Percentiles rank a stretch among this genome's conserved stretches.
Evolutionary conservation across 2,888 invertebrate species (phyloP).

Genomic region (Julus scanicus): DNA sequence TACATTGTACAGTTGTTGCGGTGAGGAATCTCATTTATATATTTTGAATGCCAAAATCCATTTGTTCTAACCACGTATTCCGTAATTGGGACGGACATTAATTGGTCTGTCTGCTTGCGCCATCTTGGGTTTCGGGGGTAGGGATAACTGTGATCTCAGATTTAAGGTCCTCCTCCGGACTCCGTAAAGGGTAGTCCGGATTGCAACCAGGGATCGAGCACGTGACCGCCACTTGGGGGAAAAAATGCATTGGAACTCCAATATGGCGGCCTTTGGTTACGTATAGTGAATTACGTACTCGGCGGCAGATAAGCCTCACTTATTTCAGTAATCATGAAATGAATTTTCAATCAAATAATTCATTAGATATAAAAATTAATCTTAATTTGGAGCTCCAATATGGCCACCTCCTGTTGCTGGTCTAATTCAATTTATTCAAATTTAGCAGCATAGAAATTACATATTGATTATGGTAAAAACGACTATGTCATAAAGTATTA

Average conservation of each 20-base stretch:
- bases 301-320: background rate
- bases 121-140: slow-evolving; percentile 30
- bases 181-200: background rate
- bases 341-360: too few species aligned
- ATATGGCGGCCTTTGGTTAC: background rate
- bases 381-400: slow-evolving; percentile 10
- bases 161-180: slow-evolving; percentile 36
- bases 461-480: too few species aligned
- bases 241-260: background rate
- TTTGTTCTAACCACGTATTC: slow-evolving; percentile 21
- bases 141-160: slow-evolving; percentile 42
- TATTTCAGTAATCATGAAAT: too few species aligned
- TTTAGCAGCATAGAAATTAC: too few species aligned
- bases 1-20: slow-evolving; percentile 42
- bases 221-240: background rate
- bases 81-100: slow-evolving; percentile 42
- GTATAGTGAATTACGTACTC: background rate
- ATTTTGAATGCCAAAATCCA: slow-evolving; percentile 39
- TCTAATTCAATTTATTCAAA: too few species aligned
- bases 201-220: background rate
- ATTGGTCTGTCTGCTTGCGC: slow-evolving; percentile 36
- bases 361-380: too few species aligned
- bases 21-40: slow-evolving; percentile 37
- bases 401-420: background rate
- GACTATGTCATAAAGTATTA: too few species aligned